Percentiles rank a stretch among this genome's conserved stretches.
Evolutionary conservation across 2,888 invertebrate species (phyloP).

Genomic region (Machimus rusticus): DNA sequence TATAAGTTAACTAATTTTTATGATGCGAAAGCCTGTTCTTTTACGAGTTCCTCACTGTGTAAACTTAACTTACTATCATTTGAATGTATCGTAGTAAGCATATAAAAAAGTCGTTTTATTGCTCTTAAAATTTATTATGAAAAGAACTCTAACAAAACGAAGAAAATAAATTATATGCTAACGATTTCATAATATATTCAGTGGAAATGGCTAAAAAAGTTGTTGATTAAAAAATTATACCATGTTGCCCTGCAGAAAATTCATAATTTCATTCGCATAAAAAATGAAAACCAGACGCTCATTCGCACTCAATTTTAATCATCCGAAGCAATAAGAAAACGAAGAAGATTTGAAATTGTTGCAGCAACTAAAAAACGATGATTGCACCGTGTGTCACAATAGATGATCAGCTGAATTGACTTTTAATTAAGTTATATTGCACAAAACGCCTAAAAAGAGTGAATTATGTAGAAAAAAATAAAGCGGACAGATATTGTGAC

Average conservation of each 20-base stretch:
- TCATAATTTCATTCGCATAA: neutral
- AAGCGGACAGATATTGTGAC: neutral
- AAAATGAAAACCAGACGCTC: neutral
- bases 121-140: neutral
- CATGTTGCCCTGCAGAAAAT: neutral
- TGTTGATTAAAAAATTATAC: neutral
- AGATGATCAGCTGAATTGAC: neutral
- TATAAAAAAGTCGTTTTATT: neutral
- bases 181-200: neutral
- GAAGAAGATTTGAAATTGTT: neutral
- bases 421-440: neutral
- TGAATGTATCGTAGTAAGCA: neutral
- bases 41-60: neutral
- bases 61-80: neutral
- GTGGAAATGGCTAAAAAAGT: neutral
- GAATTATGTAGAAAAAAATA: neutral
- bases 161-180: neutral
- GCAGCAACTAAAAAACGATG: neutral
- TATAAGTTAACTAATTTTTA: neutral
- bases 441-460: neutral
- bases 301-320: neutral
- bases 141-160: neutral
- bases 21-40: neutral
- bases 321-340: neutral
- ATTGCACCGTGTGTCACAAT: neutral